A percentile compares a stretch with the other conserved stretches of the same genome.
These are phyloP conservation scores for Pseudocheirus occidentalis DNA, from an alignment of 2,797 vertebrate species.

Conservation along the genomic window DNA sequence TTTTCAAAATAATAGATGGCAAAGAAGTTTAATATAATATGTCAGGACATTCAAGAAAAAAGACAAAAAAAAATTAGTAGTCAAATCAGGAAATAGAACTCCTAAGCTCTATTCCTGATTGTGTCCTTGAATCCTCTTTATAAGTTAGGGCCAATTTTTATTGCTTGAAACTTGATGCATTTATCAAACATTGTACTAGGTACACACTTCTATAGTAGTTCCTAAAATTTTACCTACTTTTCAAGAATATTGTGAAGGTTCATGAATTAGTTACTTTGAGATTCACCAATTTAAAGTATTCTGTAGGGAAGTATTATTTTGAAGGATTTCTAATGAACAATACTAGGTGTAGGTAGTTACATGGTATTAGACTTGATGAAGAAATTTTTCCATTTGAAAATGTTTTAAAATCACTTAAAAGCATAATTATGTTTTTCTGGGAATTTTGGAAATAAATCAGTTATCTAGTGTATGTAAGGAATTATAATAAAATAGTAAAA, in stretches of 20 bases:
- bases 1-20: constrained; percentile 20
- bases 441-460: constrained; percentile 60
- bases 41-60: constrained; percentile 27
- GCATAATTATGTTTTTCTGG: constrained; percentile 26
- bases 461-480: constrained; percentile 23
- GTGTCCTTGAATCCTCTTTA: background rate
- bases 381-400: constrained; percentile 51
- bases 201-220: background rate
- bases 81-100: constrained; percentile 1
- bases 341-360: constrained; percentile 11
- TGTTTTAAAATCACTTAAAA: constrained; percentile 64
- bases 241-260: constrained; percentile 42
- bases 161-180: constrained; percentile 45
- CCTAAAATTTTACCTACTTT: background rate
- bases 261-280: constrained; percentile 20
- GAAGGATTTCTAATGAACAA: constrained; percentile 38
- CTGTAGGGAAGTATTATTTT: constrained; percentile 7
- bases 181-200: background rate
- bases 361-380: constrained; percentile 43
- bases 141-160: constrained; percentile 8
- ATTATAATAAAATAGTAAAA: constrained; percentile 43
- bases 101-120: background rate
- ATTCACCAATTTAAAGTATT: constrained; percentile 43
- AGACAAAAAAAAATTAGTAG: background rate
- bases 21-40: constrained; percentile 9